Conservation (phyloP, 1,140 invertebrate genomes). For the Ylistrum balloti region DNA sequence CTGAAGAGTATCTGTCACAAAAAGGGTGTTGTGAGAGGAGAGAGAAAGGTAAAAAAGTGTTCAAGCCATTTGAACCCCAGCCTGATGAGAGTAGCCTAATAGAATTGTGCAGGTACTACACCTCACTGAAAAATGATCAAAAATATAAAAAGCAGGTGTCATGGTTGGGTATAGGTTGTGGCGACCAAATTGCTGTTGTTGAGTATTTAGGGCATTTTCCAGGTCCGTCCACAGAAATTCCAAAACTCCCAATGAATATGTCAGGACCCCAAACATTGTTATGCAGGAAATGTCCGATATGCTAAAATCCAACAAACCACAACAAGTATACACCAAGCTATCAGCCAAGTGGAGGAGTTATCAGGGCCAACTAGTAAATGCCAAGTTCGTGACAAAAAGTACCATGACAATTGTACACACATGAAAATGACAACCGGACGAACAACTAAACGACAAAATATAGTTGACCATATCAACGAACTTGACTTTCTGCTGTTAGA, state of each 20-base stretch:
- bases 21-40: slow-evolving; percentile 41
- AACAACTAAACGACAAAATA: too few relatives aligned
- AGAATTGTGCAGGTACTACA: slow-evolving; percentile 58
- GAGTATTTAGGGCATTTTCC: background rate
- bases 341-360: too few relatives aligned
- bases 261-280: background rate
- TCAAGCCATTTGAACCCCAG: slow-evolving; percentile 53
- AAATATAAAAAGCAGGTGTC: background rate
- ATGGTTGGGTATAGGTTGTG: background rate
- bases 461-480: too few relatives aligned
- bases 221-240: background rate
- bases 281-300: too few relatives aligned
- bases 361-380: too few relatives aligned
- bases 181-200: background rate
- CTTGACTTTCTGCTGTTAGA: too few relatives aligned
- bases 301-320: too few relatives aligned
- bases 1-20: slow-evolving; percentile 44
- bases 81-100: slow-evolving; percentile 55
- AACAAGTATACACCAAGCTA: too few relatives aligned
- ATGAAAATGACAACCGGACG: too few relatives aligned
- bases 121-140: slow-evolving; percentile 53
- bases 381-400: too few relatives aligned
- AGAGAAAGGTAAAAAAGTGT: slow-evolving; percentile 50
- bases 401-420: too few relatives aligned
- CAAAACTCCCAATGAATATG: background rate